phyloP scores from a whole-genome alignment of 2,888 invertebrate species.

The Harmothoe impar region DNA sequence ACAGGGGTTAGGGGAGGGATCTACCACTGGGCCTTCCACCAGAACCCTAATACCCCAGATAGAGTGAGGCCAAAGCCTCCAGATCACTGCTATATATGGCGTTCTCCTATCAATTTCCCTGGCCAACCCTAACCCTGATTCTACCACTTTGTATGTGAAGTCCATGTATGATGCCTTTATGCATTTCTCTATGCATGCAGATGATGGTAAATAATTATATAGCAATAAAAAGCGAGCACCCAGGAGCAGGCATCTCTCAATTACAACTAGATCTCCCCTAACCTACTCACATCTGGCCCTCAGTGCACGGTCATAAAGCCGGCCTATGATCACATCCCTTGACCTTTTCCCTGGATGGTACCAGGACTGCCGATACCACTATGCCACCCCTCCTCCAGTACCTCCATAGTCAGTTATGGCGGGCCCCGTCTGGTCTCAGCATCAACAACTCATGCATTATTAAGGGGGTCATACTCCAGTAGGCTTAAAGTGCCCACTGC shows the following conservation, averaged over 20 bases:
- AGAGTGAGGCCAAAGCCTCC: not conserved
- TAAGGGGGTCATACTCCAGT: not conserved
- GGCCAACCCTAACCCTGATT: too few species aligned
- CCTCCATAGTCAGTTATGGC: slow-evolving; percentile 2
- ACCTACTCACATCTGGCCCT: not conserved
- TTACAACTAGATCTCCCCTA: slow-evolving; percentile 7
- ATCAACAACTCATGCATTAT: slow-evolving; percentile 45
- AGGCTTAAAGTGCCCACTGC: slow-evolving; percentile 3
- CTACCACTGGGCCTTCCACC: not conserved
- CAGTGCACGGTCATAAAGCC: not conserved
- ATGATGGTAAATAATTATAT: too few species aligned
- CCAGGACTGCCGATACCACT: not conserved
- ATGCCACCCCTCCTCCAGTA: not conserved
- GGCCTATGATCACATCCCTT: not conserved
- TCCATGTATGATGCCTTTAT: too few species aligned
- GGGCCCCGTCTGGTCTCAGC: slow-evolving; percentile 18
- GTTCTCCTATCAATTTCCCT: too few species aligned
- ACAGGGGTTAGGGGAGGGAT: not conserved
- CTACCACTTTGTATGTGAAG: too few species aligned
- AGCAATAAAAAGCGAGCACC: too few species aligned
- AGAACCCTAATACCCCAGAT: not conserved
- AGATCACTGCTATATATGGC: too few species aligned
- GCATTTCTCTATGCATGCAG: too few species aligned
- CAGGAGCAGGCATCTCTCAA: not conserved
- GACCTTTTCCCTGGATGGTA: slow-evolving; percentile 16